phyloP scores from a whole-genome alignment of 1,140 invertebrate genomes.

The Calycopis cecrops region DNA sequence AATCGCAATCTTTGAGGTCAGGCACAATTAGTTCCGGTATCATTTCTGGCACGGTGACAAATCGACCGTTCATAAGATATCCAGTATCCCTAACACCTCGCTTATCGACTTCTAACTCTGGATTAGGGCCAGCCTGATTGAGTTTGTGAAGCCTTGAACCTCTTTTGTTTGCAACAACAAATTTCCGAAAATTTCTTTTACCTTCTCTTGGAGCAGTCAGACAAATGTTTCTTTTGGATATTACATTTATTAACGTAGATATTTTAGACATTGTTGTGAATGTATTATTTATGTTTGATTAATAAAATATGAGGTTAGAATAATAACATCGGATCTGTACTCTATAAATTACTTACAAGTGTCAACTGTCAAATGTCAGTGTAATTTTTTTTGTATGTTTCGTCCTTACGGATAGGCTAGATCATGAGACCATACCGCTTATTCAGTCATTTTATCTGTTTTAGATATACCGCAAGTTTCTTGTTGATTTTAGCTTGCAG shows the following conservation, averaged over 20 bases:
- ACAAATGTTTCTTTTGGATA: constrained; percentile 75
- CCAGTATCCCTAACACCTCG: constrained; percentile 81
- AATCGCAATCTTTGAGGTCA: constrained; percentile 84
- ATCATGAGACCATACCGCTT: too few species aligned
- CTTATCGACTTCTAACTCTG: constrained; percentile 78
- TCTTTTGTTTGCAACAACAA: constrained; percentile 82
- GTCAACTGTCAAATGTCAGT: not conserved
- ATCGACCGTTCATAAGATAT: constrained; percentile 75
- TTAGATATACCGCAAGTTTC: too few species aligned
- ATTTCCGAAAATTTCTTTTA: constrained; percentile 88
- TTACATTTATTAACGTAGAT: constrained; percentile 42
- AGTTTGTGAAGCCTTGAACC: constrained; percentile 81
- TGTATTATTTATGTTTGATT: not conserved
- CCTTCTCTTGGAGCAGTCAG: constrained; percentile 77
- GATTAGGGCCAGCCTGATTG: constrained; percentile 76
- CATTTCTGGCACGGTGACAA: constrained; percentile 87
- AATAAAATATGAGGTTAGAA: not conserved
- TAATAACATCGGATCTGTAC: too few species aligned
- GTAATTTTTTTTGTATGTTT: not conserved
- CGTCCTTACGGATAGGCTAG: too few species aligned
- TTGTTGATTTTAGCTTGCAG: too few species aligned
- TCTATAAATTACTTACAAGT: not conserved
- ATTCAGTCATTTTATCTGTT: not conserved
- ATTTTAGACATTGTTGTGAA: constrained; percentile 50
- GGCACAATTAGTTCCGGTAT: constrained; percentile 95